Base-by-base conservation (phyloP, 2,888 invertebrate species). In the Flexamia atlantica region DNA sequence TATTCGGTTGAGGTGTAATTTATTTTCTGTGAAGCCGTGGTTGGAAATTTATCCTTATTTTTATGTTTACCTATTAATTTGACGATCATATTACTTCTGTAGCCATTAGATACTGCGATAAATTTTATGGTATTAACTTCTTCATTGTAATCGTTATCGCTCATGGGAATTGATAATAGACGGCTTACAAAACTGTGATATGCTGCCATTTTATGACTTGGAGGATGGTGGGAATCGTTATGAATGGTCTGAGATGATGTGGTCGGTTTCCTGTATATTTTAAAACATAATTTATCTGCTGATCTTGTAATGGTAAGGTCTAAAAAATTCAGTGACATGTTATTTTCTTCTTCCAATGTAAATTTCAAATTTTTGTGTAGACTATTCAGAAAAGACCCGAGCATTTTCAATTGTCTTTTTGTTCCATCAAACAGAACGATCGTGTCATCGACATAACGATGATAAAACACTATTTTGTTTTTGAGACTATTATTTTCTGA, bases 211-310 rank as follows among this genome's bases (percentile, higher is more conserved):
- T 57, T 57, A 3, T 57, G 57, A 23, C 17, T 57, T 0, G 3
- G 9, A 7, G 57, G 57, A n/a, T 57, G 57, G 57, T 57, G 57
- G 7, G 57, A 57, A 5, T 20, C 3, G 20, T 3, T 7, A 57
- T 57, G 57, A n/a, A 57, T 57, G 20, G 57, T 57, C 12, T 57
- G 57, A 23, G 4, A 7, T 3, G 57, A 23, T 2, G 57, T 57
- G 9, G 57, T 57, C 7, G 72, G 72, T 10, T 74, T 74, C 20
- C 42, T 36, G 25, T 74, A 74, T 4, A 74, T 74, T 74, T 74
- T 74, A 74, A 74, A 74, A 2, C 17, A 4, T 10, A 32, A 23
- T 1, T 42, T 74, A n/a, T n/a, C 12, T 30, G 72, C 42, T 20
- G 23, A 57, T 74, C 20, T 36, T 17, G 20, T 74, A 32, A 74